phyloP scores from a whole-genome alignment of 2,888 invertebrate genomes.

The Sarcophaga rosellei region DNA sequence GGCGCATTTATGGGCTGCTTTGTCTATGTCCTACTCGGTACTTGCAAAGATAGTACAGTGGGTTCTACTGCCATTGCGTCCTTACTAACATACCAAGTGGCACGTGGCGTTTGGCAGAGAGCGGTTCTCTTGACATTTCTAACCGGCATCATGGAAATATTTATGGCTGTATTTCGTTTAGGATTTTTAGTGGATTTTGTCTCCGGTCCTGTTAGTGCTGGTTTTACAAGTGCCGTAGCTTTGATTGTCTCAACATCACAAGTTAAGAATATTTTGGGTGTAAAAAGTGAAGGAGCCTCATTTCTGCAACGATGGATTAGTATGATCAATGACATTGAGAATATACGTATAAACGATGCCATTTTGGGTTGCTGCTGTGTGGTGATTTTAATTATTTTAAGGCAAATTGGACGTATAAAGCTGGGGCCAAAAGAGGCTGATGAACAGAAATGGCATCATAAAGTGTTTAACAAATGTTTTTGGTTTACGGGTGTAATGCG shows the following conservation, averaged over 20 bases:
- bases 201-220: constrained; percentile 93
- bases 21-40: constrained; percentile 93
- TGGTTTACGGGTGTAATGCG: constrained; percentile 90
- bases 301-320: constrained; percentile 90
- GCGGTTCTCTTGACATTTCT: constrained; percentile 90
- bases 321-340: constrained; percentile 86
- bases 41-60: constrained; percentile 95
- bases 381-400: constrained; percentile 86
- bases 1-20: constrained; percentile 95
- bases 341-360: constrained; percentile 87
- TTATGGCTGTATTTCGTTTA: constrained; percentile 91
- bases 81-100: constrained; percentile 90
- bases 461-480: constrained; percentile 84
- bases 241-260: constrained; percentile 93
- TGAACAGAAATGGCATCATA: constrained; percentile 82
- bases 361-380: constrained; percentile 89
- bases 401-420: constrained; percentile 86
- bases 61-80: constrained; percentile 97
- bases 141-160: constrained; percentile 87
- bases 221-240: constrained; percentile 94
- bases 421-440: constrained; percentile 82
- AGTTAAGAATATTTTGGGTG: constrained; percentile 90
- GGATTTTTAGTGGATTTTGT: constrained; percentile 95
- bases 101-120: constrained; percentile 84
- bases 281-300: constrained; percentile 87